A percentile compares a stretch with the other conserved stretches of the same genome.
Conservation (phyloP, 1,140 invertebrate species). For the Temnothorax longispinosus region DNA sequence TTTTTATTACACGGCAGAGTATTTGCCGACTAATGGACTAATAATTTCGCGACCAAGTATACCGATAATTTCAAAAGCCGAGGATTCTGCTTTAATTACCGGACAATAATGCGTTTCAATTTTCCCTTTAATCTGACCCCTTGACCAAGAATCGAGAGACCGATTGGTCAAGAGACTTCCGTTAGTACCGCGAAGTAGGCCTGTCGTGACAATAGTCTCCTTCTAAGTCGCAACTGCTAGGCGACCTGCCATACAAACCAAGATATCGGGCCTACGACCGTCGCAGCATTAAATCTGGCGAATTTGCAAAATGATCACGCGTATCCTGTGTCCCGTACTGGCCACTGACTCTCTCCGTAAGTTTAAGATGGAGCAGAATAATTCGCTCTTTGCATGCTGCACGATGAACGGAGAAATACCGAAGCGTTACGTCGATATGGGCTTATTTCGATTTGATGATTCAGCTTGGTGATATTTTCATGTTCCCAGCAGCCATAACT, state of each 20-base stretch:
- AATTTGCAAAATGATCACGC: conserved; percentile 84
- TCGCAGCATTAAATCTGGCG: conserved; percentile 48
- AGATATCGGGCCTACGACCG: conserved; percentile 34
- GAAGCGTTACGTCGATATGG: background rate
- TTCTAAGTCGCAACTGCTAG: conserved; percentile 69
- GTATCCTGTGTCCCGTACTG: conserved; percentile 77
- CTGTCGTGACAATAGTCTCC: conserved; percentile 67
- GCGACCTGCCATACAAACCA: conserved; percentile 51
- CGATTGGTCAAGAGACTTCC: conserved; percentile 74
- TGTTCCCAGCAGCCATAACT: background rate
- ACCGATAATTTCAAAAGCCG: background rate
- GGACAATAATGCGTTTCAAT: conserved; percentile 44
- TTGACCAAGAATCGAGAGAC: conserved; percentile 74
- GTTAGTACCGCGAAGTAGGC: conserved; percentile 71
- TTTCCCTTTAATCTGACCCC: conserved; percentile 70
- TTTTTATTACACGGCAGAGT: background rate
- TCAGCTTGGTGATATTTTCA: background rate
- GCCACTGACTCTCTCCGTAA: conserved; percentile 61
- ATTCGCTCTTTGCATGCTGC: conserved; percentile 49
- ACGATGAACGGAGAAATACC: conserved; percentile 14
- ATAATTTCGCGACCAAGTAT: background rate
- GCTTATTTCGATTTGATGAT: background rate
- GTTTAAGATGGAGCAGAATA: conserved; percentile 72
- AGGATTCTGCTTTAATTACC: background rate
- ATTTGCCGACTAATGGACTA: background rate